Evolutionary conservation across 2,113 vertebrate species (phyloP).

Genomic region (Alaudala cheleensis): DNA sequence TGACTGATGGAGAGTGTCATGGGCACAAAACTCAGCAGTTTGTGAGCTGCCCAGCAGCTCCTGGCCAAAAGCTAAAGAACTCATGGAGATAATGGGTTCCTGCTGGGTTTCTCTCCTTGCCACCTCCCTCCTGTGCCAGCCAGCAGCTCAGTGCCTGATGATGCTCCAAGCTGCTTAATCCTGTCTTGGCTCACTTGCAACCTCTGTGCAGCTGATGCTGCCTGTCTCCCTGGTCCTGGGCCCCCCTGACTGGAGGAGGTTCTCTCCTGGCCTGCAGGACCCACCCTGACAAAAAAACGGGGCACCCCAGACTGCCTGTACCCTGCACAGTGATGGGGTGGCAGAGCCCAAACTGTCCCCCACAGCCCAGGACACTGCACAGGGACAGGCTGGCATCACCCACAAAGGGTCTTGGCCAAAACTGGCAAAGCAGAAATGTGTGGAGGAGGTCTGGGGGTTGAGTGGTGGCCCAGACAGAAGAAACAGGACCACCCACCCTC

Average conservation of each 20-base stretch:
- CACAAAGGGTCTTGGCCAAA: neutral
- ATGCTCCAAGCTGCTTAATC: neutral
- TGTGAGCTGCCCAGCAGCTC: neutral
- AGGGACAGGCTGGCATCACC: neutral
- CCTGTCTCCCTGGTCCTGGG: neutral
- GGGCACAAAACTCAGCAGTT: fast-evolving
- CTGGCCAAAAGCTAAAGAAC: neutral
- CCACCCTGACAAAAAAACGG: neutral
- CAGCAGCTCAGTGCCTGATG: neutral
- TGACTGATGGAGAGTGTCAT: neutral
- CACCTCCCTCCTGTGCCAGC: neutral
- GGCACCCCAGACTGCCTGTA: neutral
- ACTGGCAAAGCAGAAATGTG: neutral
- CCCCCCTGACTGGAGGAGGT: fast-evolving
- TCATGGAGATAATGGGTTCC: neutral
- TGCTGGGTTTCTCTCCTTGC: neutral
- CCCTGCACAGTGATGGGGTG: neutral
- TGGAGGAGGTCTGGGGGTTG: fast-evolving
- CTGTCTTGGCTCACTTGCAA: neutral
- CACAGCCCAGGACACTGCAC: fast-evolving
- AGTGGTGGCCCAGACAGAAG: neutral
- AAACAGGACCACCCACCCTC: neutral
- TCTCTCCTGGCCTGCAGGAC: neutral
- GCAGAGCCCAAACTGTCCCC: neutral
- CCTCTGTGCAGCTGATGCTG: neutral